A percentile compares a stretch with the other conserved stretches of the same genome.
phyloP scores from a whole-genome alignment of 2,113 vertebrate genomes.

The Pandion haliaetus region DNA sequence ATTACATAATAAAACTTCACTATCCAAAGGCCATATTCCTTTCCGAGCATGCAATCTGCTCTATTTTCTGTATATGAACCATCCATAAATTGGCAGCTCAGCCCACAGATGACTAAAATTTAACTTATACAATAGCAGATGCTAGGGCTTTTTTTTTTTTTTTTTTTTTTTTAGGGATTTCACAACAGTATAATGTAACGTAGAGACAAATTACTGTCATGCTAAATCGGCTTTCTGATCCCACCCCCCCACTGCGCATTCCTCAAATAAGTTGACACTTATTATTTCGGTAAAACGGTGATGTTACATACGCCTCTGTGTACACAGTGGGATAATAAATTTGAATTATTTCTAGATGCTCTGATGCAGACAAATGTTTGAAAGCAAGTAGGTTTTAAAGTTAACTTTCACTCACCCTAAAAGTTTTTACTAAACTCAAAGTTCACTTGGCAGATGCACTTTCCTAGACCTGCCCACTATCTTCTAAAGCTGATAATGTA shows the following conservation, averaged over 20 bases:
- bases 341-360: constrained; percentile 18
- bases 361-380: background rate
- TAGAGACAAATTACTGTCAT: constrained; percentile 36
- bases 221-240: constrained; percentile 41
- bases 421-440: background rate
- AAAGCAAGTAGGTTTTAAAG: background rate
- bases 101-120: constrained; percentile 25
- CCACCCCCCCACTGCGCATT: background rate
- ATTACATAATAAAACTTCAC: background rate
- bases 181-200: background rate
- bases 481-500: background rate
- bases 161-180: background rate
- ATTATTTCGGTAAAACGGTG: background rate
- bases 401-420: background rate
- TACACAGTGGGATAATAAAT: constrained; percentile 37
- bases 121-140: constrained; percentile 34
- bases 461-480: background rate
- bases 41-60: background rate
- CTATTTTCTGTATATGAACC: background rate
- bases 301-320: constrained; percentile 41
- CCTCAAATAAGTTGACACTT: constrained; percentile 27
- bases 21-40: background rate
- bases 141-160: background rate
- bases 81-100: constrained; percentile 5
- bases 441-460: background rate